A percentile compares a stretch with the other conserved stretches of the same genome.
phyloP scores from a whole-genome alignment of 1,140 invertebrate genomes.

The Elymnias hypermnestra region DNA sequence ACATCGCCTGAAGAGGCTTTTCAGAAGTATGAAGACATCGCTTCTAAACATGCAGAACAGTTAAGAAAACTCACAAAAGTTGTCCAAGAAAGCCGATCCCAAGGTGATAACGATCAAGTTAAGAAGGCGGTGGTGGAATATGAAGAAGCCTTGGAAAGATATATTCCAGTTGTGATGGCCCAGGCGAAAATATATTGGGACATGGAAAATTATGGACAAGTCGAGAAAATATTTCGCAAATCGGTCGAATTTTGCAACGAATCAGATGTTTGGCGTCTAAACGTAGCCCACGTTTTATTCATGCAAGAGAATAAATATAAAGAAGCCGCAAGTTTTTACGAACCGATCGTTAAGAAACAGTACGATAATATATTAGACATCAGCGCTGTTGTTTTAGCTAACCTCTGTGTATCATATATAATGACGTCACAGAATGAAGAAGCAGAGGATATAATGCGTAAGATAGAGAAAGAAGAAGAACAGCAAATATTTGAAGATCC shows the following conservation, averaged over 20 bases:
- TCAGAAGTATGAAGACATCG: constrained; percentile 96
- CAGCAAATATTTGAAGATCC: constrained; percentile 93
- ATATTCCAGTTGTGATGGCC: constrained; percentile 97
- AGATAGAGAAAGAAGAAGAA: constrained; percentile 99
- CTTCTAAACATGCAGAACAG: constrained; percentile 92
- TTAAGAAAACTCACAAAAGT: constrained; percentile 95
- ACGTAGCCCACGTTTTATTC: constrained; percentile 98
- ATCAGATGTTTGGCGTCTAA: constrained; percentile 97
- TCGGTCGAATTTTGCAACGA: constrained; percentile 99
- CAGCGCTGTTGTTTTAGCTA: constrained; percentile 97
- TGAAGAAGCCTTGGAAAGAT: constrained; percentile 93
- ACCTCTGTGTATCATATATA: constrained; percentile 99
- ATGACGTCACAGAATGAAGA: constrained; percentile 99
- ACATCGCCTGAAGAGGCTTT: constrained; percentile 98
- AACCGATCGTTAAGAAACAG: constrained; percentile 97
- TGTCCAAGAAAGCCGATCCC: constrained; percentile 92
- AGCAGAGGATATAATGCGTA: constrained; percentile 98
- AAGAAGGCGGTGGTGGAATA: constrained; percentile 95
- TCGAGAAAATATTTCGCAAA: constrained; percentile 96
- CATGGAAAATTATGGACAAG: constrained; percentile 95
- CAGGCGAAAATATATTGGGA: constrained; percentile 99
- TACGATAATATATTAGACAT: constrained; percentile 96
- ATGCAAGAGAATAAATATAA: constrained; percentile 99
- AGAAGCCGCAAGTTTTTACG: constrained; percentile 98
- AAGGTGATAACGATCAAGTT: constrained; percentile 91